Percentiles rank a stretch among this genome's conserved stretches.
Conservation (phyloP, 2,888 invertebrate species). For the Antitype chi region DNA sequence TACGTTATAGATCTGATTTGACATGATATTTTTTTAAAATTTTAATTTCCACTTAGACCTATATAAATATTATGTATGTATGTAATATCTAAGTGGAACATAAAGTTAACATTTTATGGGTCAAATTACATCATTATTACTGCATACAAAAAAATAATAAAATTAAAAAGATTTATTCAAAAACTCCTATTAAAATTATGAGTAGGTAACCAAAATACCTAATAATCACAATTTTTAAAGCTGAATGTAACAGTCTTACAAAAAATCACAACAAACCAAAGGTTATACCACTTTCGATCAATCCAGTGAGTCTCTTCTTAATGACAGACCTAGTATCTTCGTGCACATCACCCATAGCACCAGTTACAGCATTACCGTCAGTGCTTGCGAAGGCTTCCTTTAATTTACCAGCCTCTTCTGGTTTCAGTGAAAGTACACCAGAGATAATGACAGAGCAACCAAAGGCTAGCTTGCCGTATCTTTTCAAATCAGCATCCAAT, state of each 20-base stretch:
- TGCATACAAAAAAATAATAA: background rate
- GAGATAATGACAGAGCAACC: constrained; percentile 55
- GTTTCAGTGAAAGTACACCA: constrained; percentile 57
- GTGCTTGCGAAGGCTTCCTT: constrained; percentile 22
- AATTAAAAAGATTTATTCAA: background rate
- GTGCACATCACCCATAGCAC: constrained; percentile 23
- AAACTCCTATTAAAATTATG: background rate
- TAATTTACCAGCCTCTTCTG: constrained; percentile 65
- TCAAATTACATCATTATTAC: background rate
- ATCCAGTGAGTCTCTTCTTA: constrained; percentile 62
- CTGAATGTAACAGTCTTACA: background rate
- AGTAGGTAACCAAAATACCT: background rate
- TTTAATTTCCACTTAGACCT: no score
- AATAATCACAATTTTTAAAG: background rate
- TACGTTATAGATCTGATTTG: background rate
- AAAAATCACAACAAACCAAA: constrained; percentile 61
- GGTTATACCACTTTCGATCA: constrained; percentile 63
- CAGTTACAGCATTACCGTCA: rapidly evolving
- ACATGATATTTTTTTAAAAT: no score
- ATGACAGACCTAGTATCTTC: constrained; percentile 42
- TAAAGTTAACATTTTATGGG: no score
- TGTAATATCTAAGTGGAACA: background rate
- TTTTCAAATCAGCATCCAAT: constrained; percentile 69
- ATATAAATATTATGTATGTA: background rate
- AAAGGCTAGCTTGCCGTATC: constrained; percentile 65